Evolutionary conservation across 2,797 vertebrate species (phyloP), one percentile per base, ranked within the genome.

Genomic region (Neoniphon sammara): DNA sequence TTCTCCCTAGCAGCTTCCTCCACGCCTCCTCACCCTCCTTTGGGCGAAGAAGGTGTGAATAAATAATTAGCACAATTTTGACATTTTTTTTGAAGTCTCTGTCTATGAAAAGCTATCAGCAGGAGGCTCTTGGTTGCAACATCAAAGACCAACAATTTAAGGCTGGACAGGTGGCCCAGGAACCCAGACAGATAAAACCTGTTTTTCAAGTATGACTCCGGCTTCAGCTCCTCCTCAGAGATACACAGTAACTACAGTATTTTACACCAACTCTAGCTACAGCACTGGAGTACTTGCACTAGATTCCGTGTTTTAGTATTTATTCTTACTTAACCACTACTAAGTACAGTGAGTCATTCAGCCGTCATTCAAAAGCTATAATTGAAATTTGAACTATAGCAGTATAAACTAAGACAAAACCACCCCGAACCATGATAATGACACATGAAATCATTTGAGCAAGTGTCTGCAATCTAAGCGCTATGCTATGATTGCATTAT

Each of bases 121-220:
- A 30, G 61, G 55, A 70, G 23, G 39, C 52, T 36, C 36, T 27
- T 61, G 42, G 36, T 23, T 46, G 39, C 21, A 25, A 65, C 59
- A 78, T 30, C 21, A 78, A 73, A 80, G 23, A 58, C 4, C 6
- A 14, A 4, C 47, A 68, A 30, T 25, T 59, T 36, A 67, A 71
- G 17, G 53, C 56, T 8, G 8, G 53, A 18, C 60, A 53, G 58
- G 46, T 34, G 52, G 23, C 58, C 58, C 46, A 31, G 57, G 61
- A 61, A n/a, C 18, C 4, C 2, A 10, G 47, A n/a, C 47, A 50
- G 47, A 20, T 50, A 7, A 7, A 50, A 50, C 18, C 47, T 50
- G 17, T 50, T 50, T 8, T 50, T 47, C 46, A 47, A 2, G n/a
- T 20, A 2, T 50, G 18, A 50, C 18, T 50, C 47, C n/a, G 20